These are phyloP conservation scores for Tarsius wallacei DNA, from an alignment of 2,797 vertebrate genomes.

Conservation along the genomic window DNA sequence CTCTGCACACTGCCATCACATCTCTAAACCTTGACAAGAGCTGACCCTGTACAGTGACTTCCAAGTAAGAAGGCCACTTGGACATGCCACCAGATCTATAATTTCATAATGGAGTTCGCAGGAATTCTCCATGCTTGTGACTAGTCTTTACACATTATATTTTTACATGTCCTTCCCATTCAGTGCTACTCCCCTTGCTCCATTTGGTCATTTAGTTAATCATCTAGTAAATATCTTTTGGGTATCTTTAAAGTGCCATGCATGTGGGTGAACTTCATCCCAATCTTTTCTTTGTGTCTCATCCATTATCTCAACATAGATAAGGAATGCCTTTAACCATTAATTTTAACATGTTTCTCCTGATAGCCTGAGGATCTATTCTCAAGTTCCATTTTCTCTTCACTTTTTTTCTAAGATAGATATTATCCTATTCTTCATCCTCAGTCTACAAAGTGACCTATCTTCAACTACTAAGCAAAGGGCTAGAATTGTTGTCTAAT, in stretches of 20 bases:
- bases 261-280: neutral
- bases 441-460: neutral
- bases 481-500: neutral
- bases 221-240: neutral
- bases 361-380: neutral
- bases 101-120: constrained; percentile 10
- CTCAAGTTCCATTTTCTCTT: neutral
- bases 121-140: neutral
- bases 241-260: neutral
- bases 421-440: neutral
- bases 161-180: neutral
- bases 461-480: constrained; percentile 19
- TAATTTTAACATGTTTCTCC: neutral
- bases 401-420: neutral
- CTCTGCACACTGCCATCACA: neutral
- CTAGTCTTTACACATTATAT: neutral
- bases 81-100: neutral
- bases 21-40: neutral
- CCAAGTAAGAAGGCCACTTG: neutral
- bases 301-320: constrained; percentile 23
- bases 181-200: neutral
- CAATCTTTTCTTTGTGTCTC: neutral
- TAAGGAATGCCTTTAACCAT: neutral
- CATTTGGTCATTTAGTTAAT: constrained; percentile 6
- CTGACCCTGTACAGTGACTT: neutral